Base-by-base conservation (phyloP, 2,113 vertebrate species). In the Lagopus leucura region DNA sequence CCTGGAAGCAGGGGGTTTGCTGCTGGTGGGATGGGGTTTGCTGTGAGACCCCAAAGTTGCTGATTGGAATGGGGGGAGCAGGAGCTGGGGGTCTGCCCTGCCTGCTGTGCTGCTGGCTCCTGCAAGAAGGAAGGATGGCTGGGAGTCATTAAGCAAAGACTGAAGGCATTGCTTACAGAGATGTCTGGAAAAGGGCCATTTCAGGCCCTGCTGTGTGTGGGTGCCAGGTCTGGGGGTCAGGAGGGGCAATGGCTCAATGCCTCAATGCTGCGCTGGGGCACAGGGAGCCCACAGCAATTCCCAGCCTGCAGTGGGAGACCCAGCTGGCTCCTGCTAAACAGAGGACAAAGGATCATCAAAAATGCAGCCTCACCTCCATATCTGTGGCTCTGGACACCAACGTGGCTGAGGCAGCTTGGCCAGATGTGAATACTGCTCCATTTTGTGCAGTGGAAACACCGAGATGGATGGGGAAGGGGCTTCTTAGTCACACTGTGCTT, bases 121-220 rank as follows among this genome's bases (percentile, higher is more conserved):
- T 71, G 83, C 2, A 4, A 81, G 76, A 79, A 83, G 73, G 92
- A 94, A 92, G 91, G 90, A 95, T 93, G 93, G 87, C 93, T 84
- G 92, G 94, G 73, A 96, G 90, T 91, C 89, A 89, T 92, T 86
- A 93, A 92, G 70, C 79, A 87, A 57, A 94, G 90, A 95, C 94
- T 93, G 89, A 93, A 96, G 88, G 65, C 91, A 75, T 87, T 92
- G 61, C 92, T 94, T 95, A 87, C 82, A 89, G 93, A 88, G 86
- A 83, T 92, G 85, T 89, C 94, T 93, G 95, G 94, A 93, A 95
- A 95, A 87, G 76, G 82, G 94, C 96, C 88, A 92, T 95, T 89
- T 81, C 94, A 81, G 89, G 93, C 96, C 28, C 78, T 94, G 92
- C 67, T 88, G 64, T 24, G 91, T 47, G 72, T 17, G 27, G 95